A percentile compares a stretch with the other conserved stretches of the same genome.
Evolutionary conservation across 30 jellyfish, hydroid and myxozoan species (phyloP).

Genomic region (Calvadosia cruxmelitensis): DNA sequence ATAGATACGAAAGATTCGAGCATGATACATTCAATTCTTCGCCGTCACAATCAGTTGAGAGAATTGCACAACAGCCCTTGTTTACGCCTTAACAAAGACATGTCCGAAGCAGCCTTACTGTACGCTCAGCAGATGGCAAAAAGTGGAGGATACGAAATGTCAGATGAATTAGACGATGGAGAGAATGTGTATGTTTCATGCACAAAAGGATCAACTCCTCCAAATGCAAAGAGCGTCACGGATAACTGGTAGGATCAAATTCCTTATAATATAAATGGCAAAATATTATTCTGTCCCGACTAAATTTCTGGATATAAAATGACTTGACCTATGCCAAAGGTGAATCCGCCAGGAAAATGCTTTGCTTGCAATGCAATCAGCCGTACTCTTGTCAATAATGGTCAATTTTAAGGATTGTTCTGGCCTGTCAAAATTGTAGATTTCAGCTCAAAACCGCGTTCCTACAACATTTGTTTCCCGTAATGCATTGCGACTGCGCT

Average conservation of each 20-base stretch:
- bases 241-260: conserved; percentile 61
- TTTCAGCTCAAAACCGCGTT: too few relatives aligned
- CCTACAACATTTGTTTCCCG: too few relatives aligned
- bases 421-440: too few relatives aligned
- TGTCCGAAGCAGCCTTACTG: neutral
- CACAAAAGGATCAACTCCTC: conserved; percentile 21
- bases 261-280: too few relatives aligned
- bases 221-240: conserved; percentile 35
- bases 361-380: too few relatives aligned
- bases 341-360: too few relatives aligned
- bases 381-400: too few relatives aligned
- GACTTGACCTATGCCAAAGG: too few relatives aligned
- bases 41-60: neutral
- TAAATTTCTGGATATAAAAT: neutral
- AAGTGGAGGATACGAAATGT: conserved; percentile 18
- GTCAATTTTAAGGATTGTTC: too few relatives aligned
- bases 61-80: neutral
- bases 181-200: conserved; percentile 59
- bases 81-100: neutral
- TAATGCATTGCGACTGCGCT: too few relatives aligned
- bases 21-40: neutral
- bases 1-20: too few relatives aligned
- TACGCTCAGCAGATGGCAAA: neutral
- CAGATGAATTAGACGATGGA: conserved; percentile 39
- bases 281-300: neutral